Base-by-base conservation (phyloP, 2,888 invertebrate genomes). In the Xestia c-nigrum region DNA sequence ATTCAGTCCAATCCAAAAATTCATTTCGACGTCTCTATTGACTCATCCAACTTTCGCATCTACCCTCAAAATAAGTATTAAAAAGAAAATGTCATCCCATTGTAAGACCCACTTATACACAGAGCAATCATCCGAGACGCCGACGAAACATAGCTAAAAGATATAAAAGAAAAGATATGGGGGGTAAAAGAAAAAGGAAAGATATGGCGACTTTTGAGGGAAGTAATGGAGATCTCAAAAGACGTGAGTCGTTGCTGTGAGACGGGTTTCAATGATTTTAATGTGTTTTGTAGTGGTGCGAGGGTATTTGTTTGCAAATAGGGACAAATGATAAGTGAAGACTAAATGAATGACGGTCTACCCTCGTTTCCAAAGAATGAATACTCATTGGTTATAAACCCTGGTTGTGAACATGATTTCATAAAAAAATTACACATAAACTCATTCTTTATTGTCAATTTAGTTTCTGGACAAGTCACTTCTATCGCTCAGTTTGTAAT, bases 101-200 rank as follows among this genome's bases (percentile, higher is more conserved):
- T 92, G 88, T 89, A 86, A 87, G 88, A 82, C 75, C 89, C 92
- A 92, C 93, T 93, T 91, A 90, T 89, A 86, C 89, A 91, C 89
- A 85, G 89, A 91, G 93, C 93, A 93, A 93, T 94, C 94, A 94
- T 88, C 93, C 90, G 93, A 92, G 93, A 93, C 92, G 92, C 90
- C 92, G 88, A 86, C 87, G 86, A 85, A 89, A 88, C 87, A 88
- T 88, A 90, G 77, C 80, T 85, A 89, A 85, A 88, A 87, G 84
- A 88, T 88, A 83, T 83, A 92, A 91, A 90, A 91, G 90, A 90
- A 92, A 92, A 92, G 89, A 88, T 85, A 81, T 81, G 85, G 76
- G 78, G 76, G 80, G 82, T 80, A 85, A 87, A 89, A 85, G 86
- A 80, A 89, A 91, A 90, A 88, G 78, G 76, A 80, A 78, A 83